Conservation (phyloP, 2,888 invertebrate genomes). For the Auanema sp. region DNA sequence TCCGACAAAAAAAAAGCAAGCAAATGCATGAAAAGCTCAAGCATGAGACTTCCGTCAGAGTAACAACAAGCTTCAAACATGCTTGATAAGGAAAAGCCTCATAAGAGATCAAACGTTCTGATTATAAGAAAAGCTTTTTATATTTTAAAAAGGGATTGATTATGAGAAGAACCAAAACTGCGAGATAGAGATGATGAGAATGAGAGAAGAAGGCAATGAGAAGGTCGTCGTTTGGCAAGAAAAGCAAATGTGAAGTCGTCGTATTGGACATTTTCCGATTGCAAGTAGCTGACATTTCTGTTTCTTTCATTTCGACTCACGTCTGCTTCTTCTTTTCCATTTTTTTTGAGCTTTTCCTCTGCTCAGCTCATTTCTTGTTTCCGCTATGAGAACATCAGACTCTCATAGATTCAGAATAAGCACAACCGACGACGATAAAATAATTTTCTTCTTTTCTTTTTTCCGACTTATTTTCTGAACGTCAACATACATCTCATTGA, state of each 20-base stretch:
- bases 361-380: not conserved
- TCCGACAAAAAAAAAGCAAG: too few relatives aligned
- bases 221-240: not conserved
- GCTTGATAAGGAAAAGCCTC: too few relatives aligned
- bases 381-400: conserved; percentile 1
- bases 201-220: not conserved
- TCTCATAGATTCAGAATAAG: not conserved
- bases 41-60: too few relatives aligned
- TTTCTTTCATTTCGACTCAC: not conserved
- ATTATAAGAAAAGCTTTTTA: too few relatives aligned
- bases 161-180: too few relatives aligned
- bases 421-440: not conserved
- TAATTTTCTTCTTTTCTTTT: conserved; percentile 1
- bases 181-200: not conserved
- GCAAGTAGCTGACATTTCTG: too few relatives aligned
- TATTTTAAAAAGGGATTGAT: too few relatives aligned
- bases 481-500: not conserved
- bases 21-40: too few relatives aligned
- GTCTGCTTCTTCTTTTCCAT: not conserved
- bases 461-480: not conserved
- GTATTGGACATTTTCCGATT: too few relatives aligned
- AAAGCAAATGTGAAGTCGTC: not conserved
- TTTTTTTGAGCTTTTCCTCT: not conserved
- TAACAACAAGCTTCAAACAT: too few relatives aligned
- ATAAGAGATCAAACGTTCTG: too few relatives aligned